A percentile compares a stretch with the other conserved stretches of the same genome.
Evolutionary conservation across 2,888 invertebrate species (phyloP).

Genomic region (Agapostemon virescens): DNA sequence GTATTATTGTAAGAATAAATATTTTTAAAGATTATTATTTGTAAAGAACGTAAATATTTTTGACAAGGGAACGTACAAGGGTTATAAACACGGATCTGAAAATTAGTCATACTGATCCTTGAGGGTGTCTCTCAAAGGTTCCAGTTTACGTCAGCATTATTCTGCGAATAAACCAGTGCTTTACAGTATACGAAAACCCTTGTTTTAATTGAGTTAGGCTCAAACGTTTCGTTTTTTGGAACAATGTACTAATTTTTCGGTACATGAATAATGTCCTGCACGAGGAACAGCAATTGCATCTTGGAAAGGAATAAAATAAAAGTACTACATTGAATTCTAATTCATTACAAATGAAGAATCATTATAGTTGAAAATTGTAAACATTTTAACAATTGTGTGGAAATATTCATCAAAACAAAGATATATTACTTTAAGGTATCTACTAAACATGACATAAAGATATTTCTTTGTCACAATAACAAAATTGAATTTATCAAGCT

Average conservation of each 20-base stretch:
- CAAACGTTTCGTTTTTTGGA: background rate
- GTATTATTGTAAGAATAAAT: no score
- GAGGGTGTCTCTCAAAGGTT: background rate
- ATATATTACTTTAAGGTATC: no score
- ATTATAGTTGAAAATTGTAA: no score
- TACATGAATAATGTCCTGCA: background rate
- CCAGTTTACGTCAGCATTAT: background rate
- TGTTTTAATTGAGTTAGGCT: background rate
- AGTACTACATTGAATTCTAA: no score
- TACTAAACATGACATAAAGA: no score
- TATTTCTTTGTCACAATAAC: no score
- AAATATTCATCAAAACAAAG: no score
- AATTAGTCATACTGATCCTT: background rate
- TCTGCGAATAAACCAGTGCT: background rate
- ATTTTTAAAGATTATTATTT: no score
- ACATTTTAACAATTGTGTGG: no score
- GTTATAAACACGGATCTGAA: background rate
- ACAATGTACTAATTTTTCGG: background rate
- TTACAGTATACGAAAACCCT: background rate
- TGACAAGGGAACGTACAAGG: background rate
- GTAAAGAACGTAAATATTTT: no score
- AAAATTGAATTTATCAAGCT: no score
- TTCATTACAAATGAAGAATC: no score
- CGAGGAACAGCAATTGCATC: background rate
- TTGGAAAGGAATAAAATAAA: background rate